Evolutionary conservation across 2,797 vertebrate species (phyloP), one percentile per base, ranked within the genome.

Genomic region (Sebastiscus albofasciatus): DNA sequence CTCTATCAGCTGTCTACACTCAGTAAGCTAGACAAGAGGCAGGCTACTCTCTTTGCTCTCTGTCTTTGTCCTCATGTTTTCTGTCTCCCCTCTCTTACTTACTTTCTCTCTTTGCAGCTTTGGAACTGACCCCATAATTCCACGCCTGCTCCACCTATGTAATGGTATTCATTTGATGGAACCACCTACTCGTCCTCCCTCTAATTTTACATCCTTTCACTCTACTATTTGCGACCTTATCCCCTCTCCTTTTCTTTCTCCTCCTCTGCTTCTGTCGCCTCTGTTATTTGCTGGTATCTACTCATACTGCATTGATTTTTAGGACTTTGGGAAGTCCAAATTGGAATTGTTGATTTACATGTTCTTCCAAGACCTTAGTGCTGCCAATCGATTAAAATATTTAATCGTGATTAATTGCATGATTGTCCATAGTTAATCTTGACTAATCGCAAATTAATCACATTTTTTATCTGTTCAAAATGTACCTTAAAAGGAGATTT

Each of bases 1-100:
- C 93, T 93, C 92, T 86, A 94, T 93, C 91, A 92, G 81, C 88
- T 90, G 90, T 92, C 92, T 75, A 72, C 87, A 73, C 87, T 86
- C 72, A 66, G 87, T 85, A 75, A 87, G 82, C 80, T 55, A 77
- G 89, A 92, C 90, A 83, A 89, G 84, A 84, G 77, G 72, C 84
- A 77, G 71, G 80, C 73, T 75, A 75, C 67, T 75, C 75, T 75
- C 73, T 80, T 58, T 75, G 62, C 82, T 82, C 81, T 72, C 60
- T 60, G 66, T 76, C 80, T 90, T 84, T 84, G 77, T 88, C 80
- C 75, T 81, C 29, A 0, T 60, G 77, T 80, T 89, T 87, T 84
- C 54, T 52, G 61, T 67, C 79, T 85, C 46, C 56, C 24, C 67
- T 84, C 24, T 60, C 27, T 61, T 69, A 77, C 65, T 69, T 67